phyloP scores from a whole-genome alignment of 2,888 invertebrate species.

The Ptychoptera contaminata region DNA sequence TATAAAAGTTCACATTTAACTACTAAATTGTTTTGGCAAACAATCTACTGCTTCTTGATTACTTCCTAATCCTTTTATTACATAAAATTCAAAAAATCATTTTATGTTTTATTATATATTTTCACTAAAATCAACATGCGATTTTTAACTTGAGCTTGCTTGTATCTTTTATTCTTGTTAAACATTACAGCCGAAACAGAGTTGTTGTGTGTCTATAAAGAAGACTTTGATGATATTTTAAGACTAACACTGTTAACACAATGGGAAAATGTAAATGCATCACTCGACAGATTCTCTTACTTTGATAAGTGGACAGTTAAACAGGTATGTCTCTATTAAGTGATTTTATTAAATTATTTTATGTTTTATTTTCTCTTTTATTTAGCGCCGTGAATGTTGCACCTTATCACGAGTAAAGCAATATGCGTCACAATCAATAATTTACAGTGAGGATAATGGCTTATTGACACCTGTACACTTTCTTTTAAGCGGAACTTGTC shows the following conservation, averaged over 20 bases:
- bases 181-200: conserved; percentile 37
- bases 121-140: too few species aligned
- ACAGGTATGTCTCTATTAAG: conserved; percentile 19
- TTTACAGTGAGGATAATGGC: conserved; percentile 22
- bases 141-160: neutral
- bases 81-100: too few species aligned
- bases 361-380: too few species aligned
- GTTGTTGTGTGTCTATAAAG: conserved; percentile 41
- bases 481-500: conserved; percentile 26
- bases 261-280: conserved; percentile 21
- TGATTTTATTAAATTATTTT: too few species aligned
- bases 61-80: too few species aligned
- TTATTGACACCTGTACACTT: conserved; percentile 23
- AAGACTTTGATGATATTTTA: conserved; percentile 35
- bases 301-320: conserved; percentile 19
- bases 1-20: too few species aligned
- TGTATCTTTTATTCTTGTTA: conserved; percentile 8
- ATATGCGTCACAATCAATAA: conserved; percentile 22
- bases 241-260: conserved; percentile 20
- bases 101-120: too few species aligned
- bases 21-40: too few species aligned
- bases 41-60: too few species aligned
- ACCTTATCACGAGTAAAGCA: conserved; percentile 16
- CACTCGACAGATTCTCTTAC: conserved; percentile 22
- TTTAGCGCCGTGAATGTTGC: conserved; percentile 10